Percentiles rank a stretch among this genome's conserved stretches.
phyloP scores from a whole-genome alignment of 1,140 invertebrate genomes.

The Asobara japonica region DNA sequence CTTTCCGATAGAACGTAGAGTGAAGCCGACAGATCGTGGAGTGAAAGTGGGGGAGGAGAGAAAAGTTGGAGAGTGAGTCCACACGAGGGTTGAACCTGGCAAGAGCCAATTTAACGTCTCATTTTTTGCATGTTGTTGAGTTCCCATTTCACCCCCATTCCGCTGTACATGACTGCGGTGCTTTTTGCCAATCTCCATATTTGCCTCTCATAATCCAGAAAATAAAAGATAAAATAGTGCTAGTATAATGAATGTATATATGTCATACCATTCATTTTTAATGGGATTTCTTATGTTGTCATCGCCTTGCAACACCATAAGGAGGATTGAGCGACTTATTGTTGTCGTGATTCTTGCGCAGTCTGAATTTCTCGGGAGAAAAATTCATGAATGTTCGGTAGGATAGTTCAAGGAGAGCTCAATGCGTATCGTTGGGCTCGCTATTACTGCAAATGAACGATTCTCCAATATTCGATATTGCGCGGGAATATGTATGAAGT shows the following conservation, averaged over 20 bases:
- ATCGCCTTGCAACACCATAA: not conserved
- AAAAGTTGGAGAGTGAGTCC: not conserved
- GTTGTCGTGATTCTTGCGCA: not conserved
- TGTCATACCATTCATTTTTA: not conserved
- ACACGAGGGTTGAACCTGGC: conserved; percentile 19
- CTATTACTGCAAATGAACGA: conserved; percentile 18
- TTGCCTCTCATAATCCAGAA: not conserved
- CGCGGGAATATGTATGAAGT: not conserved
- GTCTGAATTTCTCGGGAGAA: not conserved
- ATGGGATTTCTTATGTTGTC: conserved; percentile 9
- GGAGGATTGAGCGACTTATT: not conserved
- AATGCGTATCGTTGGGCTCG: not conserved
- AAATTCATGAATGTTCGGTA: not conserved
- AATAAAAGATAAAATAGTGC: not conserved
- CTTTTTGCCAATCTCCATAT: conserved; percentile 15
- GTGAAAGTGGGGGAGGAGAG: not conserved
- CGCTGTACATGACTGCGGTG: not conserved
- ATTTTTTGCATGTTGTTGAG: conserved; percentile 26
- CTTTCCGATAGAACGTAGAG: conserved; percentile 43
- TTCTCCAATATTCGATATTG: conserved; percentile 26
- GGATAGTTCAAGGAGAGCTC: not conserved
- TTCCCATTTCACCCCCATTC: not conserved
- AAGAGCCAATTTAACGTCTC: conserved; percentile 36
- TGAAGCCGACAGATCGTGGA: conserved; percentile 6
- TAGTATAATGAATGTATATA: not conserved